Conservation (phyloP, 2,797 vertebrate genomes). For the Lagodon rhomboides region DNA sequence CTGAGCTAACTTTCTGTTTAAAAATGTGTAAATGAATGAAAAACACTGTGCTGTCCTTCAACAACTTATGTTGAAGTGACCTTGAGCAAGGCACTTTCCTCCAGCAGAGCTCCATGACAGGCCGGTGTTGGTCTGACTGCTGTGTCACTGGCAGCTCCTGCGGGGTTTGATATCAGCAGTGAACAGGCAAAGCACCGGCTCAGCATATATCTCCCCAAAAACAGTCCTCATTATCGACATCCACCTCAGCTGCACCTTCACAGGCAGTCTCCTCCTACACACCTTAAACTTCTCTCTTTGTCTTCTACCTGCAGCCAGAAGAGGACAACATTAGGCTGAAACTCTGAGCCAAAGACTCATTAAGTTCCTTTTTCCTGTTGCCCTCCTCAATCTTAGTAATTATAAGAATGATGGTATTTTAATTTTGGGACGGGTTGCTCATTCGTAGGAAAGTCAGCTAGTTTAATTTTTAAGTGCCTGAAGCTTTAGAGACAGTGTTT, state of each 20-base stretch:
- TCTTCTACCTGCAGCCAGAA: not conserved
- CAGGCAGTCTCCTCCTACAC: not conserved
- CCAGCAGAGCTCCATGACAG: slow-evolving; percentile 16
- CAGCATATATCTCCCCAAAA: slow-evolving; percentile 7
- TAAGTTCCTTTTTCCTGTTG: not conserved
- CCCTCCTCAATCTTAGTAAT: too few species aligned
- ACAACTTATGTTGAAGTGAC: not conserved
- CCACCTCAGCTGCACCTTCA: not conserved
- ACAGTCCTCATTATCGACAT: not conserved
- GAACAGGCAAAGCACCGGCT: slow-evolving; percentile 2
- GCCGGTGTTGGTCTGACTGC: not conserved
- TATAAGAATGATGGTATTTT: not conserved
- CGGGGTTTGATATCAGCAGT: not conserved
- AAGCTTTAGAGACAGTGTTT: slow-evolving; percentile 11
- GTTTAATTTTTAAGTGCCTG: slow-evolving; percentile 22
- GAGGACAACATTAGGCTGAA: not conserved
- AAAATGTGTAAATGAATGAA: not conserved
- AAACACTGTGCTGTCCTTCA: not conserved
- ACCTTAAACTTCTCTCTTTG: not conserved
- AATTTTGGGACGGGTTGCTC: too few species aligned
- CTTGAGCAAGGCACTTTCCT: not conserved
- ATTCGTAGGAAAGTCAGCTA: not conserved
- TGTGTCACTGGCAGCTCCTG: slow-evolving; percentile 14
- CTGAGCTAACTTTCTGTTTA: not conserved
- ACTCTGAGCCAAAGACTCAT: not conserved